Evolutionary conservation across 2,888 invertebrate genomes (phyloP).

Genomic region (Oscheius sp.): DNA sequence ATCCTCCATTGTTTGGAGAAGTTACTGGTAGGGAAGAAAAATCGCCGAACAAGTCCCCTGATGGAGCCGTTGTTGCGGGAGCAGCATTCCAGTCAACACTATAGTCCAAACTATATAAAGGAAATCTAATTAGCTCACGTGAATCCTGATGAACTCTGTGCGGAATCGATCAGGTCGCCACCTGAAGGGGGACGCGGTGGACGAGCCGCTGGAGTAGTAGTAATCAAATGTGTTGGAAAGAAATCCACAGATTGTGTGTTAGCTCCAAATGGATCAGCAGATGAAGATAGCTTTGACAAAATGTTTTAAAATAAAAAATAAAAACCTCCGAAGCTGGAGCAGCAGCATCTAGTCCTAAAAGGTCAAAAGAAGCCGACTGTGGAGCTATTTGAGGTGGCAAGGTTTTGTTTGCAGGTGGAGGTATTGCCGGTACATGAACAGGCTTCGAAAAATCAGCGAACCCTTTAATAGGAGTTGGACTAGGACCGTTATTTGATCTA

Average conservation of each 20-base stretch:
- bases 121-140: neutral
- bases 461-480: neutral
- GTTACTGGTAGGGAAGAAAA: neutral
- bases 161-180: conserved; percentile 2
- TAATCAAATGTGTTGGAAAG: neutral
- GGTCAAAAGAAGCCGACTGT: neutral
- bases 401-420: neutral
- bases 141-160: conserved; percentile 7
- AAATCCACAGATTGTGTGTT: neutral
- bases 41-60: neutral
- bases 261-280: conserved; percentile 1
- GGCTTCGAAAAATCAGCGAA: conserved; percentile 11
- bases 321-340: neutral
- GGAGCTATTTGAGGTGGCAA: neutral
- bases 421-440: conserved; percentile 6
- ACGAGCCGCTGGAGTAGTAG: neutral
- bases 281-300: neutral
- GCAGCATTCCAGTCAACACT: conserved; percentile 25
- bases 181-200: conserved; percentile 32
- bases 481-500: neutral
- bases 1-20: neutral
- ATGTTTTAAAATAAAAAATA: neutral
- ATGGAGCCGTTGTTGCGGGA: too few relatives aligned
- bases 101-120: conserved; percentile 9
- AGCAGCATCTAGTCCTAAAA: conserved; percentile 7